Conservation (phyloP, 1,140 invertebrate species). For the Drosophila trapezifrons region DNA sequence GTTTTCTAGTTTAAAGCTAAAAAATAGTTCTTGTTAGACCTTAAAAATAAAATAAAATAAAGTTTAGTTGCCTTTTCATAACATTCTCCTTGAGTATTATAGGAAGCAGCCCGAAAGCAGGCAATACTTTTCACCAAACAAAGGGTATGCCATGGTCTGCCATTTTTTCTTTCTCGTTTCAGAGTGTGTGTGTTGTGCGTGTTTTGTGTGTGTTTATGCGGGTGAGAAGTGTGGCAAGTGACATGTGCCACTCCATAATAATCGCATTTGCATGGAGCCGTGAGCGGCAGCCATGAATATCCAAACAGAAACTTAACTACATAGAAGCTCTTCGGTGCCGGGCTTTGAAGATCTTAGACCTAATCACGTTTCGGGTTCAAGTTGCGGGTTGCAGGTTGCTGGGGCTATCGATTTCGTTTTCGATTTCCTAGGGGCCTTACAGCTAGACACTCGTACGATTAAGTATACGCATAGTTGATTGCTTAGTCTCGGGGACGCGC, state of each 20-base stretch:
- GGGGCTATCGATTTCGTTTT: conserved; percentile 23
- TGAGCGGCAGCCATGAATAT: conserved; percentile 46
- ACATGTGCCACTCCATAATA: conserved; percentile 58
- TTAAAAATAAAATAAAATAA: background rate
- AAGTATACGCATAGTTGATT: conserved; percentile 72
- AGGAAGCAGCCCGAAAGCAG: background rate
- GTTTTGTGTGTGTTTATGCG: conserved; percentile 23
- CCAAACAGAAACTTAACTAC: conserved; percentile 60
- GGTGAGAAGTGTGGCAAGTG: conserved; percentile 44
- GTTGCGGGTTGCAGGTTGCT: background rate
- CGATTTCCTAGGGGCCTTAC: conserved; percentile 24
- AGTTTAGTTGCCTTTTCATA: too few species aligned
- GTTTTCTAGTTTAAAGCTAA: background rate
- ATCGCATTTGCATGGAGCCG: conserved; percentile 51
- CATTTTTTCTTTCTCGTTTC: background rate
- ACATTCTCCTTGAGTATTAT: background rate
- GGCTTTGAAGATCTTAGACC: conserved; percentile 71
- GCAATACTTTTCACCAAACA: background rate
- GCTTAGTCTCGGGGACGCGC: conserved; percentile 57
- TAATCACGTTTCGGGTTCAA: conserved; percentile 70
- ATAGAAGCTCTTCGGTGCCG: conserved; percentile 68
- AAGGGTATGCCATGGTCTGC: background rate
- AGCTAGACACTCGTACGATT: conserved; percentile 59
- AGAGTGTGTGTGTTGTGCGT: conserved; percentile 10
- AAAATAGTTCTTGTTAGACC: background rate